A percentile compares a stretch with the other conserved stretches of the same genome.
phyloP scores from a whole-genome alignment of 2,113 vertebrate genomes.

The Perca flavescens region DNA sequence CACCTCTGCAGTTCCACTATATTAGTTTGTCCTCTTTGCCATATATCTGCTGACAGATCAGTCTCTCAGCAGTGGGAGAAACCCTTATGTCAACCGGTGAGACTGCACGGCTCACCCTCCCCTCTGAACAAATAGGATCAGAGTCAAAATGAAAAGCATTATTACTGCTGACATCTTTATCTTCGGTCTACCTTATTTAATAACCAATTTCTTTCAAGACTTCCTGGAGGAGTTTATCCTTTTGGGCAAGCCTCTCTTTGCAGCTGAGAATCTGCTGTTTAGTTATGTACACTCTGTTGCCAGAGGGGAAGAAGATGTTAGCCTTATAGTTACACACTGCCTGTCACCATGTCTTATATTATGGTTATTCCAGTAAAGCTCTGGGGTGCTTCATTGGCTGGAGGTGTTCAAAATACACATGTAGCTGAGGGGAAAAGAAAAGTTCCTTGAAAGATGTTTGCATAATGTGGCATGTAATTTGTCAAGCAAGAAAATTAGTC shows the following conservation, averaged over 20 bases:
- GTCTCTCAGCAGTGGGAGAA: slow-evolving; percentile 55
- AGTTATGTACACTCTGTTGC: slow-evolving; percentile 67
- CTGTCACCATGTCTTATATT: slow-evolving; percentile 45
- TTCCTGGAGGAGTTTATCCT: slow-evolving; percentile 71
- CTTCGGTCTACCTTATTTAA: slow-evolving; percentile 75
- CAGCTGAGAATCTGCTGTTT: slow-evolving; percentile 62
- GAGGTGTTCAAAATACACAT: slow-evolving; percentile 42
- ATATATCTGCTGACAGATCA: slow-evolving; percentile 73
- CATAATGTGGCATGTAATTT: slow-evolving; percentile 46
- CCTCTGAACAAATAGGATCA: slow-evolving; percentile 77
- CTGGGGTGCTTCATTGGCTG: slow-evolving; percentile 25
- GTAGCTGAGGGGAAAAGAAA: not conserved
- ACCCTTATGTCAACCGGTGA: slow-evolving; percentile 66
- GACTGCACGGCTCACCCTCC: slow-evolving; percentile 49
- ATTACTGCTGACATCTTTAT: slow-evolving; percentile 81
- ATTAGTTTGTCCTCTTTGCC: slow-evolving; percentile 64
- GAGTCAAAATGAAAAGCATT: slow-evolving; percentile 78
- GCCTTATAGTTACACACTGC: slow-evolving; percentile 43
- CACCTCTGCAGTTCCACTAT: slow-evolving; percentile 65
- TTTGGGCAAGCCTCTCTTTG: slow-evolving; percentile 54
- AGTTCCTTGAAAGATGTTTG: slow-evolving; percentile 32
- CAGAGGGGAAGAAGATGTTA: slow-evolving; percentile 49
- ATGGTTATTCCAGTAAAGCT: slow-evolving; percentile 62
- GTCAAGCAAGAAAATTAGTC: slow-evolving; percentile 17
- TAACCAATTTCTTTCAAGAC: slow-evolving; percentile 73